Conservation (phyloP, 2,888 invertebrate genomes). For the Hylaea fasciaria region DNA sequence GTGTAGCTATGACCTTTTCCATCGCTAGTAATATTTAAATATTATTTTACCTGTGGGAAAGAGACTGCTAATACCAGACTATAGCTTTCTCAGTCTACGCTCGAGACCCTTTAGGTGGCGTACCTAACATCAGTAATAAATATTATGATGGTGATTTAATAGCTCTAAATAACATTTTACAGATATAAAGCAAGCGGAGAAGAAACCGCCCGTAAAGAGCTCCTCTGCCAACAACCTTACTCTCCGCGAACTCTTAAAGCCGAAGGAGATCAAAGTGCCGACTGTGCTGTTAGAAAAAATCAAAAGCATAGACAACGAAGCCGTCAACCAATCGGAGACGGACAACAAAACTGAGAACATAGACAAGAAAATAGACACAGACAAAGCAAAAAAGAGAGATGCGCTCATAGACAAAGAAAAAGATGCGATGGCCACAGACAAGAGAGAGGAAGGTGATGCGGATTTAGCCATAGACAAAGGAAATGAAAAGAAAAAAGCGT, state of each 20-base stretch:
- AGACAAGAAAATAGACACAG: slow-evolving; percentile 9
- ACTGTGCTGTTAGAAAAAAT: slow-evolving; percentile 28
- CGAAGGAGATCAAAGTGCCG: slow-evolving; percentile 25
- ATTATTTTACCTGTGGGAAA: too few species aligned
- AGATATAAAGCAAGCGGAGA: slow-evolving; percentile 67
- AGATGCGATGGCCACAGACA: slow-evolving; percentile 11
- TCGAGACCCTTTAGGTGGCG: too few species aligned
- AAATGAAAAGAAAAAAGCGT: slow-evolving; percentile 11
- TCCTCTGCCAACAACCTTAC: slow-evolving; percentile 13
- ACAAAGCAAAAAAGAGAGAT: slow-evolving; percentile 6
- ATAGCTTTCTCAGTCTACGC: too few species aligned
- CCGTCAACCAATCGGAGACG: slow-evolving; percentile 25
- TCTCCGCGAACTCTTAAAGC: slow-evolving; percentile 20
- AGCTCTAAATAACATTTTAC: slow-evolving; percentile 29
- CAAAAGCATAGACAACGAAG: slow-evolving; percentile 16
- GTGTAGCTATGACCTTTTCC: too few species aligned
- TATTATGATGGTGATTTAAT: background rate
- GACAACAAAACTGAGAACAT: slow-evolving; percentile 24
- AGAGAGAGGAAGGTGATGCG: slow-evolving; percentile 10
- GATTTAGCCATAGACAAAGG: slow-evolving; percentile 6
- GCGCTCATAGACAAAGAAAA: slow-evolving; percentile 27
- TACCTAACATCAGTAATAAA: background rate
- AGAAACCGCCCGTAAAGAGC: slow-evolving; percentile 45
- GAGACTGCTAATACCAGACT: too few species aligned
- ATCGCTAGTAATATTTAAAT: too few species aligned